Base-by-base conservation (phyloP, 2,797 vertebrate genomes). In the Malurus leucopterus region DNA sequence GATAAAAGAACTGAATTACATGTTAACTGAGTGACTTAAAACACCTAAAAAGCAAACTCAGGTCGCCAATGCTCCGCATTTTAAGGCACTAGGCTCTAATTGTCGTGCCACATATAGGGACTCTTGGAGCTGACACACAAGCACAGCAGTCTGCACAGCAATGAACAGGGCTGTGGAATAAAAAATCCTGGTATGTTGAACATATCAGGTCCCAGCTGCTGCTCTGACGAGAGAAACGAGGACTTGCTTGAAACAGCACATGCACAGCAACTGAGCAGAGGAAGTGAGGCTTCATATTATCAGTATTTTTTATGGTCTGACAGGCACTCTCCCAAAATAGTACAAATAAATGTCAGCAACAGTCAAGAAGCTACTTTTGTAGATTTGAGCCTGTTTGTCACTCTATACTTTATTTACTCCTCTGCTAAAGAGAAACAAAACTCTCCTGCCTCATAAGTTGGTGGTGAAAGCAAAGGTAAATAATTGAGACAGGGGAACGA, bases 341-440 rank as follows among this genome's bases (percentile, higher is more conserved):
- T 27, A 77, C 51, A 80, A 80, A 84, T 62, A 54, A 59, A 87
- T 18, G 17, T 40, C 76, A 67, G 29, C 21, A 83, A 46, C 26
- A 81, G 63, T 23, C 51, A 75, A 55, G 41, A 51, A 91, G 51
- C 40, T 55, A 17, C 51, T 59, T 87, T 17, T 69, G 40, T 22
- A 32, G 24, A 18, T 44, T 38, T 36, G 7, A 46, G 21, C 9
- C 57, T 67, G 27, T 77, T 54, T 62, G 43, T 69, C 57, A 40
- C 21, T 51, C 34, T 55, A 8, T 20, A 27, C 21, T 40, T 71
- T 34, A 59, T 46, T 61, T 79, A 65, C 14, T 30, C 5, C 20
- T 80, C 79, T 54, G 20, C 49, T 69, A 62, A 70, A 82, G 36
- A 59, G 38, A 74, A 89, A 57, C 30, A 80, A 64, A 85, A 78